Evolutionary conservation across 2,113 vertebrate species (phyloP), one percentile per base, ranked within the genome.

Genomic region (Dicerorhinus sumatrensis): DNA sequence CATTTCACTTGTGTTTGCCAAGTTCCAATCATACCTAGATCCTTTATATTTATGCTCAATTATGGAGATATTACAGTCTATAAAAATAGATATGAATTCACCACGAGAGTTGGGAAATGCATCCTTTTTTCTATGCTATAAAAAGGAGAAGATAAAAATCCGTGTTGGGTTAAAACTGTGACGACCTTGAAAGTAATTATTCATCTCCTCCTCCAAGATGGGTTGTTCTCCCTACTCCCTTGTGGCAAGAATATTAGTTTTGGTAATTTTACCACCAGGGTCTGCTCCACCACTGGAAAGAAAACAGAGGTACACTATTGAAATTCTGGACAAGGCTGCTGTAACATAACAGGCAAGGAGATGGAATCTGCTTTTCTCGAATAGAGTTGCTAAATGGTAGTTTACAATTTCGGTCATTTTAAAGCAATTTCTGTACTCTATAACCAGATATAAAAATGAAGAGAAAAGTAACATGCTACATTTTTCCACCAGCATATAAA

Each of bases 341-440:
- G 11, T 27, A n/a, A 48, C 2, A 2, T 31, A 67, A 27, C 8
- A 23, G 48, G 75, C 29, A 90, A 70, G 83, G 51, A 81, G 62
- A 62, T 31, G 29, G 69, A 90, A 29, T 62, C 76, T 18, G 58
- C 27, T 48, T 9, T 36, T 94, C 54, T 13, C 1, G 17, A 46
- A 86, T 21, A n/a, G 65, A 92, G 65, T 17, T 81, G 73, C 73
- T 92, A 92, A 96, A 77, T 31, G 33, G 56, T 14, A 86, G n/a
- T 89, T 96, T 94, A 84, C 42, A 87, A 95, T 91, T 33, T 76
- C 73, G 33, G 51, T 92, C 90, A 80, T 94, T 97, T 80, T 87
- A 93, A 83, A 96, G 94, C 94, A 94, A 90, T 97, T 83, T 96
- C 60, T 84, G 9, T 25, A 63, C 63, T 90, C 51, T 65, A 46